phyloP scores from a whole-genome alignment of 2,888 invertebrate species.

The Xylota segnis region DNA sequence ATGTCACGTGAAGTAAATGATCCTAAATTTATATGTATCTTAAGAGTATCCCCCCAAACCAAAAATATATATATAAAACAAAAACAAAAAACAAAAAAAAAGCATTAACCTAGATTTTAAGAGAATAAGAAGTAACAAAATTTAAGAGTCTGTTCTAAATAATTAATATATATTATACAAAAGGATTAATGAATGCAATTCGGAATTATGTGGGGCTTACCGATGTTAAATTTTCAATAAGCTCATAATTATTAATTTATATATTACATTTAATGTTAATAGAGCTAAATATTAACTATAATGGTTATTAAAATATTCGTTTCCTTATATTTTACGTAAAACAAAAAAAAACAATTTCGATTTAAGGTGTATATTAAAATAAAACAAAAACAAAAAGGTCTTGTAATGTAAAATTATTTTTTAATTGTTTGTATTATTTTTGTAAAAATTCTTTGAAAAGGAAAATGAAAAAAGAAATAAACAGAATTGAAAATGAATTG shows the following conservation, averaged over 20 bases:
- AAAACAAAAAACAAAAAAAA: no score
- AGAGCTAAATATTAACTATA: slow-evolving; percentile 65
- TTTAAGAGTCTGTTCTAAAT: slow-evolving; percentile 70
- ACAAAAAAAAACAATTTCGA: slow-evolving; percentile 49
- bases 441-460: slow-evolving; percentile 75
- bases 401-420: slow-evolving; percentile 65
- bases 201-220: slow-evolving; percentile 66
- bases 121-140: slow-evolving; percentile 45
- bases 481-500: slow-evolving; percentile 58
- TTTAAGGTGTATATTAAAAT: slow-evolving; percentile 70
- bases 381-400: slow-evolving; percentile 38
- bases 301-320: slow-evolving; percentile 55
- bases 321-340: slow-evolving; percentile 62
- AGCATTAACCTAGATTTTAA: slow-evolving; percentile 66
- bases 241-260: slow-evolving; percentile 72
- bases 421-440: slow-evolving; percentile 74
- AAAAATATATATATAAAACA: slow-evolving; percentile 35
- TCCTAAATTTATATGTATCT: slow-evolving; percentile 35
- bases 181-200: slow-evolving; percentile 68
- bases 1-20: slow-evolving; percentile 16
- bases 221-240: slow-evolving; percentile 60
- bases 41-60: slow-evolving; percentile 40
- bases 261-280: slow-evolving; percentile 70
- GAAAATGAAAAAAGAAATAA: slow-evolving; percentile 70
- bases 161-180: slow-evolving; percentile 48